Evolutionary conservation across 2,113 vertebrate genomes (phyloP).

Genomic region (Halichoeres trimaculatus): DNA sequence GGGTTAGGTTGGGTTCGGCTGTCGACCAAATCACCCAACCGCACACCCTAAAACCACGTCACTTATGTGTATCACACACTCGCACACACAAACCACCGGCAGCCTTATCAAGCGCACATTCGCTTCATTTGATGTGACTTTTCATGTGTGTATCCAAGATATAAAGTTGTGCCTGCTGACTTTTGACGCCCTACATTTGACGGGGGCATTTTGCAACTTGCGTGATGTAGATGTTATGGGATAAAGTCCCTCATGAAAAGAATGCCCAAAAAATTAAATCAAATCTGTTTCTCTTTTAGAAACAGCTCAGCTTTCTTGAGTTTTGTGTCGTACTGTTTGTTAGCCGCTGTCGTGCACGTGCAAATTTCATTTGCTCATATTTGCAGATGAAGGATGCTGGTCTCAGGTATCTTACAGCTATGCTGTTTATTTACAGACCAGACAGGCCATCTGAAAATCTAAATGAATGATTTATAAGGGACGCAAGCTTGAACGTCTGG

Average conservation of each 20-base stretch:
- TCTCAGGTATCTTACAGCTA: background rate
- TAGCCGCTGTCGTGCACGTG: background rate
- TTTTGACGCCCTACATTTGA: background rate
- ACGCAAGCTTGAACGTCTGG: background rate
- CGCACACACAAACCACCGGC: background rate
- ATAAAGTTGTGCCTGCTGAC: background rate
- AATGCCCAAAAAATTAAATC: background rate
- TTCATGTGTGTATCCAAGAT: background rate
- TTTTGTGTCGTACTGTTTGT: background rate
- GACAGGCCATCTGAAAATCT: constrained; percentile 26
- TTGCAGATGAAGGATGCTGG: background rate
- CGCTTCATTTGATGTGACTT: constrained; percentile 1
- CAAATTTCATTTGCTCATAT: constrained; percentile 6
- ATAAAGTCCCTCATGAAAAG: background rate
- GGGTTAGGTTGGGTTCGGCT: background rate
- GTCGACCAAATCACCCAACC: background rate
- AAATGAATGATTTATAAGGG: constrained; percentile 31
- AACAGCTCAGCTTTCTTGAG: background rate
- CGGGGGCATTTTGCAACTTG: background rate
- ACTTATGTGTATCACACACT: background rate
- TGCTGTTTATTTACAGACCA: background rate
- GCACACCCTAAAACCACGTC: constrained; percentile 17
- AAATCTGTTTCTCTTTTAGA: background rate
- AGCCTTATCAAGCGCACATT: background rate
- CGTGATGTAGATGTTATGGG: background rate